Percentiles rank a stretch among this genome's conserved stretches.
Evolutionary conservation across 2,113 vertebrate genomes (phyloP).

Genomic region (Poicephalus gulielmi): DNA sequence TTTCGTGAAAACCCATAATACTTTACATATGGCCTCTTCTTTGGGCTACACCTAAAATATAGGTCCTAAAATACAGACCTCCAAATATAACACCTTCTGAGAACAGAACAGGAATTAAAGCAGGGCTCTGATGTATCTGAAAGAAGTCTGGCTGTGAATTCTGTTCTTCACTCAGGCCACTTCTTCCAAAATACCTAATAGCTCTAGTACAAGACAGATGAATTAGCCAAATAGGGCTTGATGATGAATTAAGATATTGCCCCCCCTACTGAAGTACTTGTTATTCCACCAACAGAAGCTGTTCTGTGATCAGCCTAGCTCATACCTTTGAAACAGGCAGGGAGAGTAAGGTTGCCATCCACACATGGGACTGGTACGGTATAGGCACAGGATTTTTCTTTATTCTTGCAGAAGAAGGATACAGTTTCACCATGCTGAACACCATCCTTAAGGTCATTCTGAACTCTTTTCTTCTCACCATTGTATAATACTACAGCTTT

Average conservation of each 20-base stretch:
- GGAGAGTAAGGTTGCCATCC: slow-evolving; percentile 80
- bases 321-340: slow-evolving; percentile 85
- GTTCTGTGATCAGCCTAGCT: not conserved
- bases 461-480: slow-evolving; percentile 76
- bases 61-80: too few relatives aligned
- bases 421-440: slow-evolving; percentile 81
- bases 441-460: slow-evolving; percentile 78
- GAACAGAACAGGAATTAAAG: not conserved
- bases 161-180: not conserved
- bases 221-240: not conserved
- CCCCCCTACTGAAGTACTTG: not conserved
- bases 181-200: not conserved
- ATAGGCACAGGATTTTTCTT: slow-evolving; percentile 83
- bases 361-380: slow-evolving; percentile 75
- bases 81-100: not conserved
- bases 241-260: not conserved
- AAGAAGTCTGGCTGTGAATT: not conserved
- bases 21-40: not conserved
- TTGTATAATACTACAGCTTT: slow-evolving; percentile 86
- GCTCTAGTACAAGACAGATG: not conserved
- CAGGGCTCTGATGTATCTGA: not conserved
- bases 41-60: not conserved
- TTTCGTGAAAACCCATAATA: not conserved
- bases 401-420: slow-evolving; percentile 87
- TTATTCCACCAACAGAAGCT: not conserved